These are phyloP conservation scores for Coregonus suidteri DNA, from an alignment of 2,797 vertebrate genomes.

Conservation along the genomic window DNA sequence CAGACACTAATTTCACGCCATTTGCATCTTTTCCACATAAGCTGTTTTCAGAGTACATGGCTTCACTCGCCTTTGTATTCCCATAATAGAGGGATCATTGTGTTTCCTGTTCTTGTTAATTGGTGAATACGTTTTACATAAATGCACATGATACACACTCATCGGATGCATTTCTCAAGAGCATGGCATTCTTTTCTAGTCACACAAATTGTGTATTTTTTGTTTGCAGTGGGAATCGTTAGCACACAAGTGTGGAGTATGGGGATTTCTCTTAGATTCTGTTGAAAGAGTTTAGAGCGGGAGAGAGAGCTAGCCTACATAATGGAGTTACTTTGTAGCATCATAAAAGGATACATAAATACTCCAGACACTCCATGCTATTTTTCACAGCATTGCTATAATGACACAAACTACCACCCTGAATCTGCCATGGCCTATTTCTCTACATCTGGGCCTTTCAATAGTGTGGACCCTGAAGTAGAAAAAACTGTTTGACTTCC, in stretches of 20 bases:
- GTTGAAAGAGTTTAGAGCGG: conserved; percentile 32
- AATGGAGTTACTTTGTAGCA: conserved; percentile 34
- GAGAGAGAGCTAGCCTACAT: conserved; percentile 25
- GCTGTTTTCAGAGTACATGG: conserved; percentile 58
- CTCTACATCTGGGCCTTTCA: not conserved
- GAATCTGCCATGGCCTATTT: conserved; percentile 29
- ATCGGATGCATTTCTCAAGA: conserved; percentile 46
- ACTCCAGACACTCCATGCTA: conserved; percentile 43
- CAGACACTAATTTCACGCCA: conserved; percentile 65
- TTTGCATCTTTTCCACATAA: conserved; percentile 71
- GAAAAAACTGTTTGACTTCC: conserved; percentile 42
- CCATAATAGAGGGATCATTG: conserved; percentile 63
- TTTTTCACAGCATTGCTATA: conserved; percentile 38
- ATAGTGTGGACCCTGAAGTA: not conserved
- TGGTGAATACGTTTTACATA: conserved; percentile 74
- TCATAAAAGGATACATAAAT: conserved; percentile 50
- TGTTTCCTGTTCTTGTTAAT: conserved; percentile 70
- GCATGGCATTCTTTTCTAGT: conserved; percentile 17
- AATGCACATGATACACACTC: conserved; percentile 63
- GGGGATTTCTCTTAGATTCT: conserved; percentile 42
- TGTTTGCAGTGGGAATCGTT: conserved; percentile 48
- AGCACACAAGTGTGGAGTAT: conserved; percentile 37
- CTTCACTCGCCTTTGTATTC: conserved; percentile 58
- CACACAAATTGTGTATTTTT: conserved; percentile 18
- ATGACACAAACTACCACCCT: conserved; percentile 35